Percentiles rank a stretch among this genome's conserved stretches.
These are phyloP conservation scores for Strigamia transsilvanica DNA, from an alignment of 2,888 invertebrate species.

Conservation along the genomic window DNA sequence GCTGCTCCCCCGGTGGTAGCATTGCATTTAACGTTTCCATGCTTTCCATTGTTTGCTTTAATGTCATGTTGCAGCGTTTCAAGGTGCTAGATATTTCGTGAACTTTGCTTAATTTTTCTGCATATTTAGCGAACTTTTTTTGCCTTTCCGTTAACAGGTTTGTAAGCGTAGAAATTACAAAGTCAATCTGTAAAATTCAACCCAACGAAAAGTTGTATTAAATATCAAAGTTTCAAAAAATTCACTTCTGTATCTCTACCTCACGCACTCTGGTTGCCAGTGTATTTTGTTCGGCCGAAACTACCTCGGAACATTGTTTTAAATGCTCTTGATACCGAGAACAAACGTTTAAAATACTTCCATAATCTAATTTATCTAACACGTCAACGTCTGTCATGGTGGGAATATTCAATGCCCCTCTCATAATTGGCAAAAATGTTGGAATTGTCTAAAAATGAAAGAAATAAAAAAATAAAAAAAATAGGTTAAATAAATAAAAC, in stretches of 20 bases:
- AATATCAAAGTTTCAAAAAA: background rate
- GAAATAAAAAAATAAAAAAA: constrained; percentile 48
- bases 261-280: constrained; percentile 79
- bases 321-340: constrained; percentile 84
- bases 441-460: constrained; percentile 80
- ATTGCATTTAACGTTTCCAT: constrained; percentile 84
- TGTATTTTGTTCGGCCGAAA: constrained; percentile 80
- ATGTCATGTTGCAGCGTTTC: constrained; percentile 78
- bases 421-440: constrained; percentile 90
- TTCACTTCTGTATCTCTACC: constrained; percentile 65
- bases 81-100: constrained; percentile 84
- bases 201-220: background rate
- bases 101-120: constrained; percentile 83
- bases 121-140: constrained; percentile 82
- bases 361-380: constrained; percentile 77
- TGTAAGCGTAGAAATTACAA: constrained; percentile 75
- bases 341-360: constrained; percentile 78
- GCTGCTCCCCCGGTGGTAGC: constrained; percentile 80
- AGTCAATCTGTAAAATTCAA: constrained; percentile 71
- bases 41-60: constrained; percentile 85
- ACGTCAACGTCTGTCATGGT: constrained; percentile 84
- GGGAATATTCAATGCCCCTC: constrained; percentile 84
- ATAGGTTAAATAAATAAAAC: background rate
- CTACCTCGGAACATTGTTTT: constrained; percentile 80
- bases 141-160: constrained; percentile 79